phyloP scores from a whole-genome alignment of 2,113 vertebrate species.

The Cochlearius cochlearius region DNA sequence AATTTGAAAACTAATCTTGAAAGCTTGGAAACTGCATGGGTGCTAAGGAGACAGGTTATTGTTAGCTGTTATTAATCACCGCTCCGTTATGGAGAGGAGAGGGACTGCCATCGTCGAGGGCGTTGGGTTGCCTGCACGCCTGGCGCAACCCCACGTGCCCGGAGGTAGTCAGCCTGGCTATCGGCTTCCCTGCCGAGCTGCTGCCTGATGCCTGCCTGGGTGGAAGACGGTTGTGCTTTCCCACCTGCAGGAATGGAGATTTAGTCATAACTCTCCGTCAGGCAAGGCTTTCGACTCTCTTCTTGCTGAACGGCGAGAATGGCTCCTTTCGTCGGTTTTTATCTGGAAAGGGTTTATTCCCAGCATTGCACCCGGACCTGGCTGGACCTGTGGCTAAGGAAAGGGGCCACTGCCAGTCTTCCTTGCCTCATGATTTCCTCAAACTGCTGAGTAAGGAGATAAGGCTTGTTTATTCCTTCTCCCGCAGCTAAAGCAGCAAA shows the following conservation, averaged over 20 bases:
- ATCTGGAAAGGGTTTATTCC: background rate
- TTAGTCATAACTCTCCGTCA: background rate
- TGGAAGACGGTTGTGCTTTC: background rate
- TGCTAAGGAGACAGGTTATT: background rate
- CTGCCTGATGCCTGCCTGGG: background rate
- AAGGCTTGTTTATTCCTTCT: background rate
- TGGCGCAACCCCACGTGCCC: fast-evolving
- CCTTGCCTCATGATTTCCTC: background rate
- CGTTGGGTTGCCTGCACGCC: background rate
- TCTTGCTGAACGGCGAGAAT: background rate
- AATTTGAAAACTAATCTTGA: background rate
- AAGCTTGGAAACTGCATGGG: background rate
- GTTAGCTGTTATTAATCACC: background rate
- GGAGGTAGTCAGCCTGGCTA: background rate
- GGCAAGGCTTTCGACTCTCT: background rate
- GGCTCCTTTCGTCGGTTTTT: background rate
- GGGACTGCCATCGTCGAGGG: background rate
- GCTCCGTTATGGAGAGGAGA: background rate
- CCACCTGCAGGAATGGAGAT: background rate
- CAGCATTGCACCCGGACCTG: background rate
- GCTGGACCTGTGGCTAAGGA: background rate
- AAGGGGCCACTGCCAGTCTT: background rate
- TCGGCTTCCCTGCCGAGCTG: background rate
- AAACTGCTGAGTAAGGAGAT: background rate
- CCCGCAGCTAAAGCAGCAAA: background rate